Base-by-base conservation (phyloP, 2,888 invertebrate genomes). In the Tetheella fluctuosa region DNA sequence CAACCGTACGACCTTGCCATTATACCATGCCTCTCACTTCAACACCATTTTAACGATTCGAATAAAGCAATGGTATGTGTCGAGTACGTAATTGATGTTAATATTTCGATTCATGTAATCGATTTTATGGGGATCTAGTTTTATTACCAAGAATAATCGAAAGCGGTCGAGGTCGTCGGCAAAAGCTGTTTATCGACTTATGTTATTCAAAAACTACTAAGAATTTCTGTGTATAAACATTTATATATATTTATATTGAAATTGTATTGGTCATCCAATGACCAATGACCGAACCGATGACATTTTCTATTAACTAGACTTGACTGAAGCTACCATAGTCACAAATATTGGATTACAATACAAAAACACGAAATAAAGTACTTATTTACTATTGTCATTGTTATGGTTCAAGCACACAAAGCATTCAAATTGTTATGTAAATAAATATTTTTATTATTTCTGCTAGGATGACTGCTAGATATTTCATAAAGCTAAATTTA, bases 1-100 rank as follows among this genome's bases (percentile, higher is more conserved):
- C 61, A 60, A 73, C 65, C 60, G 23, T 28, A 28, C 75, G 81
- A 74, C 81, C 81, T 81, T 81, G 81, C 69, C 69, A 70, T 68
- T 68, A 70, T 66, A 61, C 64, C 56, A 52, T 54, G 62, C 62
- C 74, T 70, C 74, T 74, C 69, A 73, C 71, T 72, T 53, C 61
- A 67, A 57, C 68, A 59, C 65, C 59, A 69, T 68, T 64, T 69
- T 67, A 64, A 65, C 64, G 54, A 65, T 66, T 60, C 58, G 34
- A 34, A 55, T 34, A 34, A 55, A 55, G 20, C 34, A 25, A 7
- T 25, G 67, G 67, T 68, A 75, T 75, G 72, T 71, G 68, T 60
- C 68, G 68, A 68, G 66, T 64, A 64, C 52, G 62, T 63, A 60
- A 55, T 55, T 20, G 55, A 55, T 55, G 34, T 34, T 34, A 55